Evolutionary conservation across 64 coral and sea anemone genomes (phyloP).

Genomic region (Montipora efflorescens): DNA sequence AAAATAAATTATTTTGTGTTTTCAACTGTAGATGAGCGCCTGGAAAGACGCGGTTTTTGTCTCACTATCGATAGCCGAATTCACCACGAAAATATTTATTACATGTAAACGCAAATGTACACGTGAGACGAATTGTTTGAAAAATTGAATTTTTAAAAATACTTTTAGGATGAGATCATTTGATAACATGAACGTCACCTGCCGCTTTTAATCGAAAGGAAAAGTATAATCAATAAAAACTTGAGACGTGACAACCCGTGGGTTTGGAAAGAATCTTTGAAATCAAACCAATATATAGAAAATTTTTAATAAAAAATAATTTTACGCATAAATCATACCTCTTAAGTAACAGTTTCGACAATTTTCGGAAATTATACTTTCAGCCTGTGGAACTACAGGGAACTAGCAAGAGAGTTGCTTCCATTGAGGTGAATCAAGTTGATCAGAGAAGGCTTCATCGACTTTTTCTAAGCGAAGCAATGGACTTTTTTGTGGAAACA

Average conservation of each 20-base stretch:
- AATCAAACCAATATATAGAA: no score
- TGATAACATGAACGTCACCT: background rate
- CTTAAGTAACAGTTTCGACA: no score
- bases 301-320: no score
- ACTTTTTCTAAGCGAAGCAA: no score
- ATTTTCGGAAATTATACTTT: no score
- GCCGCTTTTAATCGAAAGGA: background rate
- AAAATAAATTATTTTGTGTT: constrained; percentile 3
- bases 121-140: background rate
- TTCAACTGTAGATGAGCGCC: background rate
- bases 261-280: background rate
- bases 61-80: background rate
- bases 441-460: no score
- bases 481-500: no score
- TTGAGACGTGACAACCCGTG: constrained; percentile 6
- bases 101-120: background rate
- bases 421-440: no score
- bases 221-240: background rate
- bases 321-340: no score
- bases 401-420: no score
- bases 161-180: constrained; percentile 33
- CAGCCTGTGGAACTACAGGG: no score
- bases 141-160: constrained; percentile 13
- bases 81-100: constrained; percentile 21
- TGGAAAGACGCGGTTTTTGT: background rate